These are phyloP conservation scores for Camponotus pennsylvanicus DNA, from an alignment of 1,140 invertebrate species.

Conservation along the genomic window DNA sequence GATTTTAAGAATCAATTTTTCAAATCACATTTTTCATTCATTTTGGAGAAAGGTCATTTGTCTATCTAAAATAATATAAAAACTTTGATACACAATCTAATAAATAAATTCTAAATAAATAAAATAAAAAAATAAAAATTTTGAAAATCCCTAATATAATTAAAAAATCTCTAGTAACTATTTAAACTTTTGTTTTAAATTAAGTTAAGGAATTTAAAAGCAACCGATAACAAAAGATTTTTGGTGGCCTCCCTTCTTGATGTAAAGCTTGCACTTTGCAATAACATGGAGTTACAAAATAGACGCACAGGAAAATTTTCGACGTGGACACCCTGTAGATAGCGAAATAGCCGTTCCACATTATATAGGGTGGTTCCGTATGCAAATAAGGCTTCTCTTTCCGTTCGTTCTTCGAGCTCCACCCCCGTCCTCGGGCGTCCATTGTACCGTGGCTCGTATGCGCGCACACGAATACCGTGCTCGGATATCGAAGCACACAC, in stretches of 20 bases:
- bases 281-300: not conserved
- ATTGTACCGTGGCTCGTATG: constrained; percentile 77
- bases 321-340: constrained; percentile 63
- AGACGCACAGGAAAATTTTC: constrained; percentile 10
- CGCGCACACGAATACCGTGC: constrained; percentile 6
- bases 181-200: too few species aligned
- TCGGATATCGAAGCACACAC: constrained; percentile 59
- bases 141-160: too few species aligned
- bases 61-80: too few species aligned
- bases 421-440: constrained; percentile 83
- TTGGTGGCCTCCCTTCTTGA: not conserved
- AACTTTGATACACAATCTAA: too few species aligned
- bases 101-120: too few species aligned
- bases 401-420: constrained; percentile 78
- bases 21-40: not conserved
- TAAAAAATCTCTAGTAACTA: too few species aligned
- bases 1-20: too few species aligned
- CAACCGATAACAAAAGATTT: not conserved
- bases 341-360: constrained; percentile 75
- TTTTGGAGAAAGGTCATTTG: too few species aligned
- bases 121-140: too few species aligned
- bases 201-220: not conserved
- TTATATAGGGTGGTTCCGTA: constrained; percentile 81
- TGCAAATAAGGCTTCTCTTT: constrained; percentile 82
- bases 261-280: not conserved